Conservation (phyloP, 2,888 invertebrate species). For the Xestia c-nigrum region DNA sequence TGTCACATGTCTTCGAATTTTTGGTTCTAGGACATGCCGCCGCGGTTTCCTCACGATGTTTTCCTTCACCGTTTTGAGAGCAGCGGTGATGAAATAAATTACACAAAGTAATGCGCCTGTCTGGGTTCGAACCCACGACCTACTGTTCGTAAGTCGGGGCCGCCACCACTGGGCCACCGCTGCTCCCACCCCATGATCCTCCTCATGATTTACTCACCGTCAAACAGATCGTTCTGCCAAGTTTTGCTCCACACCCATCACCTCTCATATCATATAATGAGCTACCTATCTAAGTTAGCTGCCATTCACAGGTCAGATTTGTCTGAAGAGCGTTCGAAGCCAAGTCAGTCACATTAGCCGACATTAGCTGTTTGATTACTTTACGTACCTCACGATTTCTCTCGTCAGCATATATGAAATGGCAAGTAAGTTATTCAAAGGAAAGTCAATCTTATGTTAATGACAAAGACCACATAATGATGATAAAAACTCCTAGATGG, state of each 20-base stretch:
- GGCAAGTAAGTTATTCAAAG: not conserved
- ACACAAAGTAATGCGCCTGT: too few relatives aligned
- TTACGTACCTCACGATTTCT: constrained; percentile 15
- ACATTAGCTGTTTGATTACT: not conserved
- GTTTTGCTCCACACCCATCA: not conserved
- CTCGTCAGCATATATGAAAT: not conserved
- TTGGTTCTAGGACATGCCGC: too few relatives aligned
- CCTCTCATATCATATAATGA: too few relatives aligned
- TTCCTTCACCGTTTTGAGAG: too few relatives aligned
- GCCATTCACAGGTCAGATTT: constrained; percentile 11
- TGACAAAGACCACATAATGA: not conserved
- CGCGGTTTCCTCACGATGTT: too few relatives aligned
- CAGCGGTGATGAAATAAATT: too few relatives aligned
- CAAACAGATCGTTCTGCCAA: not conserved
- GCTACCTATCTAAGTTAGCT: not conserved
- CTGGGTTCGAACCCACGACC: too few relatives aligned
- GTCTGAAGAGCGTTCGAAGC: not conserved
- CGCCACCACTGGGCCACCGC: too few relatives aligned
- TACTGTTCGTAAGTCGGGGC: too few relatives aligned
- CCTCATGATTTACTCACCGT: not conserved
- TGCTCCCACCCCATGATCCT: too few relatives aligned
- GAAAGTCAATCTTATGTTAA: not conserved
- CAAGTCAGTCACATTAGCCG: not conserved
- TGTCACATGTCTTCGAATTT: too few relatives aligned
- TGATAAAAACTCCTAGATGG: not conserved